A percentile compares a stretch with the other conserved stretches of the same genome.
Conservation (phyloP, 2,113 vertebrate genomes). For the human (Homo sapiens) region GRCh38 chr6:4351501-4352000, state of each 20-base stretch:
- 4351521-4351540: not conserved
- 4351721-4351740: not conserved
- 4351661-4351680: not conserved
- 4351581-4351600: not conserved
- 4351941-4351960: not conserved
- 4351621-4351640: not conserved
- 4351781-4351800: not conserved
- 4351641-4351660: not conserved
- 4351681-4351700: not conserved
- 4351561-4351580: not conserved
- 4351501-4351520: not conserved
- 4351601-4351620: not conserved
- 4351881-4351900: no score
- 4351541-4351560: not conserved
- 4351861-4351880: fast-evolving
- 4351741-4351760: not conserved
- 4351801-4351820: not conserved
- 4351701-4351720: not conserved
- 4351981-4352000: not conserved
- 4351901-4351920: not conserved
- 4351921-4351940: not conserved
- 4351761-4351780: not conserved
- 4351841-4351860: not conserved
- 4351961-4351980: not conserved
- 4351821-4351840: not conserved